Evolutionary conservation across 2,888 invertebrate genomes (phyloP), one percentile per base, ranked within the genome.

Genomic region (Parnassius mnemosyne): DNA sequence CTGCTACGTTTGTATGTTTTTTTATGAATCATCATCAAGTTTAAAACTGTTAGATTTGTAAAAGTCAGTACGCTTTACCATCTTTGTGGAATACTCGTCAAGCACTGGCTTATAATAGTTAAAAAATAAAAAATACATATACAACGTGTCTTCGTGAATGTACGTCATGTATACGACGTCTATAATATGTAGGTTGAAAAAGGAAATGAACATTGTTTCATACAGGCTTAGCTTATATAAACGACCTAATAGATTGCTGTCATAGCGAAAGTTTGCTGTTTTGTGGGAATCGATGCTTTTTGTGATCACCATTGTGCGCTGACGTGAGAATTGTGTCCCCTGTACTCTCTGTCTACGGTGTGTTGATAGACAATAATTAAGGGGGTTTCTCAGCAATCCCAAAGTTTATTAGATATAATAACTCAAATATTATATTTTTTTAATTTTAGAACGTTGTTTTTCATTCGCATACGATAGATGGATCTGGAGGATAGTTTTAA

Each of bases 231-330:
- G 44, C 43, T 78, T 78, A 76, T 78, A 76, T 78, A 79, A 76
- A 75, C 66, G 73, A 66, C 74, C 72, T 75, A 73, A 74, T 77
- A 78, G 85, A 86, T 85, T 61, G 70, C 16, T 76, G 82, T 84
- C 80, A 71, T 54, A 43, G 87, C 71, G 87, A 87, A 87, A 87
- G 87, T 87, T 69, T 65, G 66, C 66, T 63, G 67, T 66, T 60
- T 67, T 64, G 76, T 85, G 87, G 68, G 87, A 87, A 72, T 54
- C 74, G 55, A 74, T 71, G 65, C 68, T 86, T 86, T 85, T 87
- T 85, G 64, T 57, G 10, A 50, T 11, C 9, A 61, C 63, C 57
- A 71, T 69, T 70, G 68, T 72, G 60, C 53, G 41, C n/a, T 9
- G 57, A 62, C 67, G 68, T 72, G 73, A 53, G 72, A 73, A 71